A percentile compares a stretch with the other conserved stretches of the same genome.
phyloP scores from a whole-genome alignment of 1,140 invertebrate species.

The Trachymyrmex cornetzi region DNA sequence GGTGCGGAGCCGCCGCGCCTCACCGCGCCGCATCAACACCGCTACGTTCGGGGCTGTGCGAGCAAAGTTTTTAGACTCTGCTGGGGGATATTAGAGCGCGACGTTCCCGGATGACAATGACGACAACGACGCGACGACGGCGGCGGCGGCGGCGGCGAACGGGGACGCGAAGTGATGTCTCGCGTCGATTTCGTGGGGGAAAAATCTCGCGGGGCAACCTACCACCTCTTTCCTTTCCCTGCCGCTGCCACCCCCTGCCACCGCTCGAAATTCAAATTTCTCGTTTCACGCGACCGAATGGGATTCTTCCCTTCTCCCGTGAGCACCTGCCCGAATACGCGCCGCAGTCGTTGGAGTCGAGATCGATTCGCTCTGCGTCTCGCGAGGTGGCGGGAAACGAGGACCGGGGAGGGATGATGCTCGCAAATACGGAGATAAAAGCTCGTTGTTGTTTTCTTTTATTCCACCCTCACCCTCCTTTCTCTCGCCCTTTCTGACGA shows the following conservation, averaged over 20 bases:
- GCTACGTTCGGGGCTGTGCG: conserved; percentile 74
- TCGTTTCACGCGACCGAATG: conserved; percentile 75
- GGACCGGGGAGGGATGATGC: not conserved
- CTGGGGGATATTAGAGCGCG: conserved; percentile 80
- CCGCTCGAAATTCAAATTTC: conserved; percentile 73
- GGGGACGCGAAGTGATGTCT: conserved; percentile 57
- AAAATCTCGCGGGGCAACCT: conserved; percentile 70
- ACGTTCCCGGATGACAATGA: not conserved
- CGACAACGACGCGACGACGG: not conserved
- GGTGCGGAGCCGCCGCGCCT: conserved; percentile 58
- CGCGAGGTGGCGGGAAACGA: conserved; percentile 27
- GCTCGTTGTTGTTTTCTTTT: conserved; percentile 48
- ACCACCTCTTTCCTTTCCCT: not conserved
- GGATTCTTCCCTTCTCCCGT: conserved; percentile 72
- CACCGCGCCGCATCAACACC: conserved; percentile 69
- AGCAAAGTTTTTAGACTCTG: conserved; percentile 83
- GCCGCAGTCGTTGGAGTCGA: conserved; percentile 62
- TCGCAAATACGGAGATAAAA: conserved; percentile 71
- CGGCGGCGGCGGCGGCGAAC: not conserved
- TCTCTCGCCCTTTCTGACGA: not conserved
- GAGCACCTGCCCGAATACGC: conserved; percentile 68
- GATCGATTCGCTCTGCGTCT: conserved; percentile 72
- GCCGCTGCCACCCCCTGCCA: not conserved
- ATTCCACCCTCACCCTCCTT: not conserved
- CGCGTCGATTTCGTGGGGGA: conserved; percentile 66